These are phyloP conservation scores for Brienomyrus brachyistius DNA, from an alignment of 2,113 vertebrate species.

Conservation along the genomic window DNA sequence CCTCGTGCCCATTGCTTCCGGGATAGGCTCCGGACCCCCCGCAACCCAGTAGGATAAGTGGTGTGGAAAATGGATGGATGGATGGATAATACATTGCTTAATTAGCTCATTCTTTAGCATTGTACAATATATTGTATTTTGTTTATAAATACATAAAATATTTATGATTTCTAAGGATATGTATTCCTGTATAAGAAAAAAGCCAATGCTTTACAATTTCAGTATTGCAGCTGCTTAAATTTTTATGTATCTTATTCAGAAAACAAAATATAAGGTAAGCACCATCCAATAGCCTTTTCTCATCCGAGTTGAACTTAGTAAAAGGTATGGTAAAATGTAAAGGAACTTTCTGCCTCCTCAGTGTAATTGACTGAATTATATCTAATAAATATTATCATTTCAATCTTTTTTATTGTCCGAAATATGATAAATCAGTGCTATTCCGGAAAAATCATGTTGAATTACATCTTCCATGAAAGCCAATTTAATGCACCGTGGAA, in stretches of 20 bases:
- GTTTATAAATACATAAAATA: not conserved
- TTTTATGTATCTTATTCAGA: not conserved
- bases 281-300: not conserved
- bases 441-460: not conserved
- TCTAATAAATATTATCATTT: not conserved
- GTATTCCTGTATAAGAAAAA: not conserved
- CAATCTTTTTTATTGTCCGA: not conserved
- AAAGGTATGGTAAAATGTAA: not conserved
- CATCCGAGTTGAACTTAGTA: not conserved
- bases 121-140: not conserved
- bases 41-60: no score
- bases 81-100: not conserved
- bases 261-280: not conserved
- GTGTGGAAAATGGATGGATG: no score
- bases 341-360: not conserved
- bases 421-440: not conserved
- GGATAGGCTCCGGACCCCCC: no score
- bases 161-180: no score
- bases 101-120: not conserved
- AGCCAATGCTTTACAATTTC: not conserved
- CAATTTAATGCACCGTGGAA: not conserved
- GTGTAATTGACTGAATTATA: not conserved
- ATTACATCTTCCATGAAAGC: not conserved
- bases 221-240: not conserved
- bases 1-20: no score